phyloP scores from a whole-genome alignment of 1,140 invertebrate species.

The Drosophila kohkoa region DNA sequence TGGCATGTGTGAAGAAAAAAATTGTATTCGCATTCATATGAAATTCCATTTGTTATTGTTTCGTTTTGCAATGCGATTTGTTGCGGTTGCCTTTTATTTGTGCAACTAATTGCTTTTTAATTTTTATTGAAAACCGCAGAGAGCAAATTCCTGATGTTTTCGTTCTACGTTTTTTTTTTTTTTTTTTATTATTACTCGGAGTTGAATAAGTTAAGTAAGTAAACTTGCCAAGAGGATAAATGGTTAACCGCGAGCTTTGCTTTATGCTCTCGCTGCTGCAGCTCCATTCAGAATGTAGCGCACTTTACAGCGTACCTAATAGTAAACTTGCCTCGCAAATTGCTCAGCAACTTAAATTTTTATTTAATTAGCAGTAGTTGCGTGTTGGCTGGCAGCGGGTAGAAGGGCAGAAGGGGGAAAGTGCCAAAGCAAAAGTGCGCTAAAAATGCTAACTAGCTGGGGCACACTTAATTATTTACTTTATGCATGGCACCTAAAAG shows the following conservation, averaged over 20 bases:
- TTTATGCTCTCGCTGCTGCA: slow-evolving; percentile 6
- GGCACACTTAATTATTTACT: slow-evolving; percentile 79
- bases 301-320: slow-evolving; percentile 40
- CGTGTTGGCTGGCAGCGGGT: background rate
- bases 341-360: slow-evolving; percentile 74
- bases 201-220: slow-evolving; percentile 34
- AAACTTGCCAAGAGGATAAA: slow-evolving; percentile 33
- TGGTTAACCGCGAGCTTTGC: slow-evolving; percentile 16
- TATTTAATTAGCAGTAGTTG: slow-evolving; percentile 66
- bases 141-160: background rate
- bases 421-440: slow-evolving; percentile 40
- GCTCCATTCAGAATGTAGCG: slow-evolving; percentile 12
- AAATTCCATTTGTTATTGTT: slow-evolving; percentile 68
- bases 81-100: slow-evolving; percentile 71
- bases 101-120: slow-evolving; percentile 79
- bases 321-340: slow-evolving; percentile 66
- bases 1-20: slow-evolving; percentile 40
- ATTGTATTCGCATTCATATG: slow-evolving; percentile 51
- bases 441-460: slow-evolving; percentile 79
- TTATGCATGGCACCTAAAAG: slow-evolving; percentile 78
- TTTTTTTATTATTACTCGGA: slow-evolving; percentile 18
- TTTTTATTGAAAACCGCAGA: slow-evolving; percentile 65
- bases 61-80: slow-evolving; percentile 51
- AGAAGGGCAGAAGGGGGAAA: background rate
- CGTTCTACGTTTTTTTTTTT: background rate